A percentile compares a stretch with the other conserved stretches of the same genome.
Evolutionary conservation across 2,113 vertebrate species (phyloP).

Genomic region (Grammomys surdaster): DNA sequence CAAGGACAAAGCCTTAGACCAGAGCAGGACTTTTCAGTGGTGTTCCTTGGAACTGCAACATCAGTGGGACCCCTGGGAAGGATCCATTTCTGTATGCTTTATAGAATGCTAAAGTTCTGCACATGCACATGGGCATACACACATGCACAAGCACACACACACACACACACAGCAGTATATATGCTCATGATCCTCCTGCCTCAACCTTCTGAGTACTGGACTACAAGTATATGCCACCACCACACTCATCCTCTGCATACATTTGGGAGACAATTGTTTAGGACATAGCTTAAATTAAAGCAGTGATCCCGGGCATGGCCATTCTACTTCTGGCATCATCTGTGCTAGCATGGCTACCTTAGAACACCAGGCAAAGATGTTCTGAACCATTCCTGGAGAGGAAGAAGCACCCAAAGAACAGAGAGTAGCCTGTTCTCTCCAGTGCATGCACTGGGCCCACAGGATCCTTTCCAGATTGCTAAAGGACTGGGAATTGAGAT

Average conservation of each 20-base stretch:
- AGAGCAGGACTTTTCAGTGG: slow-evolving; percentile 2
- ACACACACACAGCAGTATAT: not conserved
- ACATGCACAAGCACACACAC: too few species aligned
- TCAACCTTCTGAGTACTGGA: not conserved
- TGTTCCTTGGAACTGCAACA: not conserved
- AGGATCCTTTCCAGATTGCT: not conserved
- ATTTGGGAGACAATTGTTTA: slow-evolving; percentile 10
- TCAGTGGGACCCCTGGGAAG: not conserved
- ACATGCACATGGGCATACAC: not conserved
- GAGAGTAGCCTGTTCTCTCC: not conserved
- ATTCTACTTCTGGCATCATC: not conserved
- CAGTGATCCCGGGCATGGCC: not conserved
- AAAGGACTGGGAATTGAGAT: not conserved
- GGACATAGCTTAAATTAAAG: slow-evolving; percentile 1
- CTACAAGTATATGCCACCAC: not conserved
- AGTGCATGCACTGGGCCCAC: not conserved
- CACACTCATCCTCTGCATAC: not conserved
- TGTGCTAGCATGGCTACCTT: not conserved
- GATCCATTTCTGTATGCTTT: not conserved
- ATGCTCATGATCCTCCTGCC: not conserved
- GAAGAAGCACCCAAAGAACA: not conserved
- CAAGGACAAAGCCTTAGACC: not conserved
- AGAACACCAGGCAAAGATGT: not conserved
- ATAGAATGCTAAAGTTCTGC: not conserved
- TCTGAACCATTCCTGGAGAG: not conserved